Base-by-base conservation (phyloP, 2,888 invertebrate genomes). In the Rhyacophila evoluta region DNA sequence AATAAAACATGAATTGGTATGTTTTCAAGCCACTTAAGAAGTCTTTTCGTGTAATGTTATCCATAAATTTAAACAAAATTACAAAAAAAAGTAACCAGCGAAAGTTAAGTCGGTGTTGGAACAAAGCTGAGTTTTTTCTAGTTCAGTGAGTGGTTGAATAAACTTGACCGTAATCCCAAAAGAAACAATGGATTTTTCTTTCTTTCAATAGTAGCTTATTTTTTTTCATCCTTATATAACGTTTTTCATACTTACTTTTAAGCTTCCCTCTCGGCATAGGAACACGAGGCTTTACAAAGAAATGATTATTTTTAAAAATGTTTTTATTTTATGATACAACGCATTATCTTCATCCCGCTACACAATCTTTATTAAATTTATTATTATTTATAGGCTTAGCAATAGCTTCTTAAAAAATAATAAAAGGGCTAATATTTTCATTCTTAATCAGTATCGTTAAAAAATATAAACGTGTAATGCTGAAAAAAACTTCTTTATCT, bases 131-230 rank as follows among this genome's bases (percentile, higher is more conserved):
- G 25, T 8, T 55, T 33, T 25, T 55, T 55, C 55, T 55, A 55
- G 55, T 19, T 10, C 55, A 55, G 25, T 25, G 25, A 12, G 12
- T 39, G 12, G 55, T 10, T 25, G 25, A 55, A 55, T 6, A 15
- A 15, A 55, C 55, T 55, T 55, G 55, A 55, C 55, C 55, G 25
- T 55, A 55, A 55, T 55, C 55, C 55, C 55, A 55, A 55, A 25
- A 19, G 55, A 55, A 55, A 55, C 55, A 55, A 55, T 25, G 10
- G 25, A 55, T 55, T 55, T 33, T 55, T 55, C 55, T 55, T 41
- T 55, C 25, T 55, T 55, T 55, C 55, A 55, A 55, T 55, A 25
- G 8, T 3, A 10, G 55, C 55, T 55, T 55, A 55, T 55, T 25
- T 55, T 55, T 8, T 55, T n/a, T 55, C 8, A 25, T 25, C 19